Evolutionary conservation across 2,888 invertebrate species (phyloP).

Genomic region (Synanthedon vespiformis): DNA sequence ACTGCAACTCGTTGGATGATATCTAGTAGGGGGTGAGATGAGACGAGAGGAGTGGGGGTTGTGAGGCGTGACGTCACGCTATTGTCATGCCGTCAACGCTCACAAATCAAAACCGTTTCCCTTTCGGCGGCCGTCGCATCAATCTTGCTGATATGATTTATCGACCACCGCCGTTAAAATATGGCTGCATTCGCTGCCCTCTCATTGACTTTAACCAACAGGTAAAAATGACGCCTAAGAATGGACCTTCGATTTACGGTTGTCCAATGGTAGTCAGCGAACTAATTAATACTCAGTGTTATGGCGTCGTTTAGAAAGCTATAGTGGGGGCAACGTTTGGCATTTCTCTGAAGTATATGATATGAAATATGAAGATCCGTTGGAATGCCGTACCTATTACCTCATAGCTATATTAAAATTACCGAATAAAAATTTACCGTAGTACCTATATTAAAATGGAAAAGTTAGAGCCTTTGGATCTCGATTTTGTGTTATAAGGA

Average conservation of each 20-base stretch:
- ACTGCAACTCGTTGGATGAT: too few relatives aligned
- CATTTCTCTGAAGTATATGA: too few relatives aligned
- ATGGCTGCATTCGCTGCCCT: conserved; percentile 20
- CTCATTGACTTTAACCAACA: conserved; percentile 41
- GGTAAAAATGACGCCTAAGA: conserved; percentile 20
- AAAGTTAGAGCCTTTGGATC: neutral
- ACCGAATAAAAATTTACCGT: too few relatives aligned
- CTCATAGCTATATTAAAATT: too few relatives aligned
- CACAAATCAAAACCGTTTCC: conserved; percentile 51
- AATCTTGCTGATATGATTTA: conserved; percentile 55
- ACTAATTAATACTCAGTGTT: too few relatives aligned
- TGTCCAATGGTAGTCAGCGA: conserved; percentile 2
- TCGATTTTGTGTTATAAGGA: neutral
- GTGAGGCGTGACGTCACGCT: conserved; percentile 36
- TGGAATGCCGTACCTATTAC: too few relatives aligned
- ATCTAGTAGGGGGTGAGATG: neutral
- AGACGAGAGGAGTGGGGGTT: neutral
- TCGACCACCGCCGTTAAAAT: conserved; percentile 40
- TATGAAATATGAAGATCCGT: too few relatives aligned
- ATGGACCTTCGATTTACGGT: conserved; percentile 9
- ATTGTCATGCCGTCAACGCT: conserved; percentile 30
- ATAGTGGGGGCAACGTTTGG: too few relatives aligned
- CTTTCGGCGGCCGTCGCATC: conserved; percentile 39
- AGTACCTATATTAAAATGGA: too few relatives aligned
- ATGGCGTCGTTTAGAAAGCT: too few relatives aligned